Evolutionary conservation across 2,888 invertebrate genomes (phyloP), one percentile per base, ranked within the genome.

Genomic region (Caenorhabditis afra): DNA sequence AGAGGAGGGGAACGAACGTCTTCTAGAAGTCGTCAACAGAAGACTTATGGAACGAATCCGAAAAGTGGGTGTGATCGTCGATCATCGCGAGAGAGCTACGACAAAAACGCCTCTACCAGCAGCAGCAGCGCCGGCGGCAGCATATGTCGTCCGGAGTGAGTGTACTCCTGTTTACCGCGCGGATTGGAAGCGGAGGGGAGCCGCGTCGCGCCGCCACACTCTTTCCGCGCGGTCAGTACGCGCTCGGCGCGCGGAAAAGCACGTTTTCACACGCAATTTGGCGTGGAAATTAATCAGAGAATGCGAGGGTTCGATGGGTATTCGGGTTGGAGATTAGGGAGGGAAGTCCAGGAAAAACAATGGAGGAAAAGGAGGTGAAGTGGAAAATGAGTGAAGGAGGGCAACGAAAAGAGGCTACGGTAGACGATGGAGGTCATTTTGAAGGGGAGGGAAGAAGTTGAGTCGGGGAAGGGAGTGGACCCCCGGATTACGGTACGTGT

Each of bases 191-290:
- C 12, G 41, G 41, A 14, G 41, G 41, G 41, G 41, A 41, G 16
- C 47, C 47, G 47, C 47, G 29, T 29, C 29, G 52, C 53, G 53
- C 61, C 20, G 44, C 61, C 55, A 37, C 39, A 8, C 12, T 2
- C 44, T 50, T 29, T 41, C 52, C 39, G 41, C 64, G 44, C 29
- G 47, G 22, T 47, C 53, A 55, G 23, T n/a, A 3, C 4, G 59
- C 55, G 61, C 53, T 70, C 70, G 55, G 50, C 22, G 22, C 16
- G 22, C 3, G 41, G 35, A 53, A 49, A 68, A 68, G 59, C 64
- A 64, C 62, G 57, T 71, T 71, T 71, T 71, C 71, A 71, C 71
- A 71, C 71, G 71, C 71, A 49, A 62, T 64, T 71, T 44, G 71
- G 52, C 50, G 44, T 8, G 39, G 29, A 49, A 49, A 35, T 22